Evolutionary conservation across 2,797 vertebrate genomes (phyloP), one percentile per base, ranked within the genome.

Genomic region (Dermochelys coriacea): DNA sequence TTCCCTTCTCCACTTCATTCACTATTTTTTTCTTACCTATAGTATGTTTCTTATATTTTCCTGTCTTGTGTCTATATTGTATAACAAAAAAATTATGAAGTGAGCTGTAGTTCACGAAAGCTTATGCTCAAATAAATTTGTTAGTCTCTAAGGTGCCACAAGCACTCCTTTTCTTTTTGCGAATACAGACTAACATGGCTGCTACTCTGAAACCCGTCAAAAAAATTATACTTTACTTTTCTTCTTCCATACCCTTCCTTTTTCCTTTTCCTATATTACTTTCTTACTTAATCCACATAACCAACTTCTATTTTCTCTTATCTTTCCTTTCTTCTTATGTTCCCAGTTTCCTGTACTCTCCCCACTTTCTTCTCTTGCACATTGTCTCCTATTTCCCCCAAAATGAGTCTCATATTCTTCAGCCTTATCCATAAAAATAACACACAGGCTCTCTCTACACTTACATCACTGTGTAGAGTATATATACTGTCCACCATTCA

Each of bases 171-270:
- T n/a, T n/a, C n/a, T n/a, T n/a, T n/a, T n/a, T n/a, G n/a, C n/a
- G n/a, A n/a, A n/a, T n/a, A n/a, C n/a, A n/a, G n/a, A n/a, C n/a
- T n/a, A n/a, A n/a, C n/a, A n/a, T n/a, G n/a, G n/a, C n/a, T n/a
- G n/a, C n/a, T n/a, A n/a, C n/a, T n/a, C n/a, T n/a, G n/a, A n/a
- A n/a, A n/a, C n/a, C n/a, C n/a, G n/a, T n/a, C n/a, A 59, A 59
- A 29, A 59, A 59, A 59, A 59, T 12, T 59, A 59, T 15, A 61
- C 31, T 34, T 8, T 47, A 47, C 59, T 61, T 61, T 29, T 31
- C 59, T 61, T 61, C 59, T 57, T 55, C 51, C n/a, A 23, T 83
- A 49, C 59, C 55, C 47, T 83, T 0, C 0, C 59, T 82, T 54
- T 86, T 84, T 45, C n/a, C 78, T 82, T 87, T 59, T 75, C 55